Conservation (phyloP, 2,113 vertebrate species). For the Leuciscus idus region DNA sequence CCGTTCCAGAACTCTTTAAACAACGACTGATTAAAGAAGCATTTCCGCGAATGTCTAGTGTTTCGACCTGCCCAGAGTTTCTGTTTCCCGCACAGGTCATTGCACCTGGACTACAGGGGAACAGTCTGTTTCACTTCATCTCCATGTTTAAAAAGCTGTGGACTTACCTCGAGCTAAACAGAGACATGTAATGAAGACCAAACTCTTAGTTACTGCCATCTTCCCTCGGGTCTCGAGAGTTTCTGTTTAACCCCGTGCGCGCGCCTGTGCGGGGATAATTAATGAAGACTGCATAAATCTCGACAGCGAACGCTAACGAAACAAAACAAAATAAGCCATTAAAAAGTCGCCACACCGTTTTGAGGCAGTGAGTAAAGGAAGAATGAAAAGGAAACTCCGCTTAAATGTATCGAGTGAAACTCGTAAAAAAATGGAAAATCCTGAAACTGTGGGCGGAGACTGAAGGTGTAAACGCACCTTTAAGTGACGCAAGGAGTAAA, state of each 20-base stretch:
- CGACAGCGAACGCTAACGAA: background rate
- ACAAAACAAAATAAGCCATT: background rate
- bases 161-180: constrained; percentile 15
- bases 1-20: background rate
- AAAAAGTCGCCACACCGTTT: background rate
- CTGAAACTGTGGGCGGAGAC: background rate
- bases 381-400: background rate
- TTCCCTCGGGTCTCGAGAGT: background rate
- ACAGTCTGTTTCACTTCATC: no score
- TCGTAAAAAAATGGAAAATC: no score
- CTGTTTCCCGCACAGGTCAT: background rate
- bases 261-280: background rate
- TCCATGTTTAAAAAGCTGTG: background rate
- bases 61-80: no score
- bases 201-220: background rate
- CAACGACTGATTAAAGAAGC: background rate
- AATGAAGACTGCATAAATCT: background rate
- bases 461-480: background rate
- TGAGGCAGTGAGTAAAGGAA: no score
- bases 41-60: background rate
- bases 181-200: background rate
- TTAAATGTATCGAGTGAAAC: background rate
- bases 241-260: background rate
- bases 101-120: background rate
- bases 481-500: background rate